Evolutionary conservation across 2,888 invertebrate genomes (phyloP), one percentile per base, ranked within the genome.

Genomic region (Lithosia quadra): DNA sequence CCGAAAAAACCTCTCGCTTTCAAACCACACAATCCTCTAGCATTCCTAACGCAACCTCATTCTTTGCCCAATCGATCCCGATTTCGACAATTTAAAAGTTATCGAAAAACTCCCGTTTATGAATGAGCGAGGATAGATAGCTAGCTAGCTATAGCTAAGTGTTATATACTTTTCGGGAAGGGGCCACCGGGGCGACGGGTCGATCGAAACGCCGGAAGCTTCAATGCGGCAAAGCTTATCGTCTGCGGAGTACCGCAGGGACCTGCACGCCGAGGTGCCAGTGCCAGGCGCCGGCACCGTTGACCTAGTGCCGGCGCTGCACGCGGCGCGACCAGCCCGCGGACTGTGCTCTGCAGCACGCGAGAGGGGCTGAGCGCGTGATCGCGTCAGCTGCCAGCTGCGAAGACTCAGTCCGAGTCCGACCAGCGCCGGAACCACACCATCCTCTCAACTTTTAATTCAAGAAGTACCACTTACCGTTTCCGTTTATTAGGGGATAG

Each of bases 401-500:
- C 11, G 58, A 3, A 15, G 21, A 39, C 63, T 28, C 62, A 24
- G 4, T 58, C 24, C 36, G 15, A 53, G 43, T 39, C 49, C 58
- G 56, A 24, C 7, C 21, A 63, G 21, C 39, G 55, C 28, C 58
- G 39, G n/a, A 55, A 10, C 55, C 39, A n/a, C 62, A 39, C 59
- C 22, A 57, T 62, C 69, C 58, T 64, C 36, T 60, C 11, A 53
- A 67, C 59, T 69, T 73, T 24, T 36, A 64, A 68, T 39, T 63
- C 39, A 75, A 70, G 67, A 74, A 78, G 65, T 33, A 57, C 21
- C 82, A 95, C 95, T 95, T 93, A 96, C 96, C 96, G 93, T 97
- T 96, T 96, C 97, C 97, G 96, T 97, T 97, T 91, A 97, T 96
- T 83, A 97, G 95, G 87, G 97, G 97, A 95, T 96, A 97, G 94